phyloP scores from a whole-genome alignment of 2,113 vertebrate species.

The Numenius arquata region DNA sequence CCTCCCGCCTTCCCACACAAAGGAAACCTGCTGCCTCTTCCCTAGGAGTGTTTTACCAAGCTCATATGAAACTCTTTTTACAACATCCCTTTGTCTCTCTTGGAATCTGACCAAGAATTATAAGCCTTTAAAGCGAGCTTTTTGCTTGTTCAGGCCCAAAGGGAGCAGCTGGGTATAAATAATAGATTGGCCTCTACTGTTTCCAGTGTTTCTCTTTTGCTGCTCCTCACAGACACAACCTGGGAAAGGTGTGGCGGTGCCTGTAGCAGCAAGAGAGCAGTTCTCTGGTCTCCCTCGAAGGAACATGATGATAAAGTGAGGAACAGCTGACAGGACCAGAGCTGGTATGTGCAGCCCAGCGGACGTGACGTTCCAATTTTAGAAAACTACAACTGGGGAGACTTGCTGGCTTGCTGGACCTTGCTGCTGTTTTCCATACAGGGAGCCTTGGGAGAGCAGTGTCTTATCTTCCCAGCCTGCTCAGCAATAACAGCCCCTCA shows the following conservation, averaged over 20 bases:
- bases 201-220: not conserved
- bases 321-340: slow-evolving; percentile 52
- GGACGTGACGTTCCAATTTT: slow-evolving; percentile 51
- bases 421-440: slow-evolving; percentile 31
- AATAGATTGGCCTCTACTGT: slow-evolving; percentile 46
- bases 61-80: slow-evolving; percentile 52
- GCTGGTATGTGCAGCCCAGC: slow-evolving; percentile 34
- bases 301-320: slow-evolving; percentile 47
- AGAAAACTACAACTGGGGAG: slow-evolving; percentile 56
- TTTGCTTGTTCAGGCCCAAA: slow-evolving; percentile 65
- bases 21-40: slow-evolving; percentile 45
- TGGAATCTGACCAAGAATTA: slow-evolving; percentile 64
- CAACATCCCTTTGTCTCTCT: slow-evolving; percentile 64
- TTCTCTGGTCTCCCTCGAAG: not conserved
- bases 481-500: not conserved
- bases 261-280: not conserved
- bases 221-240: slow-evolving; percentile 22
- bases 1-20: slow-evolving; percentile 38
- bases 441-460: not conserved
- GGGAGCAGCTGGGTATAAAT: slow-evolving; percentile 59
- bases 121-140: slow-evolving; percentile 58
- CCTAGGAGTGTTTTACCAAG: slow-evolving; percentile 41
- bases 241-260: slow-evolving; percentile 32
- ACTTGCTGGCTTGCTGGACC: not conserved
- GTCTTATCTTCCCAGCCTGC: not conserved